Base-by-base conservation (phyloP, 2,113 vertebrate species). In the Globicephala melas region DNA sequence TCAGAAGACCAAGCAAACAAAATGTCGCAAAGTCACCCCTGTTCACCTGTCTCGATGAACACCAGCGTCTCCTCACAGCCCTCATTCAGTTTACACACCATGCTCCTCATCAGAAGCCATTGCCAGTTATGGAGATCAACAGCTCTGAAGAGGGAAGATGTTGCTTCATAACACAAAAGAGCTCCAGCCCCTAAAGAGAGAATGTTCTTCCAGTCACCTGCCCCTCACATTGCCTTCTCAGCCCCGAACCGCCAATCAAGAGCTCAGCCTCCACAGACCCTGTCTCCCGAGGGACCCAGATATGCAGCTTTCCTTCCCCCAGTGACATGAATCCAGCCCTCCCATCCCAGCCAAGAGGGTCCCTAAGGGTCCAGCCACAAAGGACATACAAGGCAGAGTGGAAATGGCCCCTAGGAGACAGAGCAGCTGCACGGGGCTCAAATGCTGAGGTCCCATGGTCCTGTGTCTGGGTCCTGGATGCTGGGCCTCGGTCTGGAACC, bases 81-180 rank as follows among this genome's bases (percentile, higher is more conserved):
- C 41, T 98, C 96, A 33, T 9, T 89, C 85, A 92, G 74, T 47
- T 92, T 91, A 47, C 98, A 98, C 89, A 97, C 97, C 92, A 71
- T 80, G 55, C 94, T 98, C 74, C 94, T 97, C 89, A 97, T 8
- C 47, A 97, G 85, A 70, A 85, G 28, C 98, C 97, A 97, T 0
- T 86, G 58, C 97, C 98, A 97, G 74, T 71, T 89, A 7, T 87
- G 53, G 36, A 97, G 55, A 53, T 17, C 44, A 53, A 98, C 94
- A 33, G 73, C 96, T 94, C 98, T 97, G 92, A 98, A 97, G 80
- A 55, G 15, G 2, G 98, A 97, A 17, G 97, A 92, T 8, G 28
- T 95, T 17, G 98, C 96, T 91, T 98, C 97, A 12, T 97, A 98
- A 95, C 97, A 98, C 91, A 98, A 81, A 85, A 98, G 98, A 60